Base-by-base conservation (phyloP, 2,113 vertebrate species). In the Notarius lentiginosus region DNA sequence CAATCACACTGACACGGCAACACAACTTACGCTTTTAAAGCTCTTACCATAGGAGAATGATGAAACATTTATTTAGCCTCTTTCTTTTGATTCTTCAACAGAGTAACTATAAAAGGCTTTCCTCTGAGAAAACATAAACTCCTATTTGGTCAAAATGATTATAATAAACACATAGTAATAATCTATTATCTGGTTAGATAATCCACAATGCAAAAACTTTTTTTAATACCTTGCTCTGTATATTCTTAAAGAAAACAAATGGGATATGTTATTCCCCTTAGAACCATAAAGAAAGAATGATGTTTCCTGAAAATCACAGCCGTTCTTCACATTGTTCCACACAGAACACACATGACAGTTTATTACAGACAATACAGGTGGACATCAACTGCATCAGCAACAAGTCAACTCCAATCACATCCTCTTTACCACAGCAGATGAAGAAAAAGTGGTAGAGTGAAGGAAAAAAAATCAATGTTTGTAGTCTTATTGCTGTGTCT, bases 1-100 rank as follows among this genome's bases (percentile, higher is more conserved):
- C 89, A 91, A 91, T 91, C 89, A 73, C 56, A 85, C 51, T 68
- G 84, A 93, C 94, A 94, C 88, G 58, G 14, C 18, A 51, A 27
- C 91, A 91, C 27, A 58, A 47, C 24, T 84, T 27, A 15, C 2
- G 18, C 83, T 84, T 60, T 47, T 81, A 61, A 58, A 34, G 30
- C 18, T 41, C 27, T 30, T 56, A 84, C 5, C 6, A 3, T 22
- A 15, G 68, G 27, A 58, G 18, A 60, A 58, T 73, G 12, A 73
- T 41, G 24, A 17, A 66, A 66, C 34, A 20, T 63, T 83, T 63
- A n/a, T 12, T 12, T 56, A 41, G 30, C 30, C 58, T 65, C 60
- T 49, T 41, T 14, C 5, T 58, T 53, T 58, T 17, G 5, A 24
- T 30, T 51, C n/a, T 83, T 65, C 47, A 83, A 20, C 53, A 17